phyloP scores from a whole-genome alignment of 1,140 invertebrate species.

The Drosophila suzukii region DNA sequence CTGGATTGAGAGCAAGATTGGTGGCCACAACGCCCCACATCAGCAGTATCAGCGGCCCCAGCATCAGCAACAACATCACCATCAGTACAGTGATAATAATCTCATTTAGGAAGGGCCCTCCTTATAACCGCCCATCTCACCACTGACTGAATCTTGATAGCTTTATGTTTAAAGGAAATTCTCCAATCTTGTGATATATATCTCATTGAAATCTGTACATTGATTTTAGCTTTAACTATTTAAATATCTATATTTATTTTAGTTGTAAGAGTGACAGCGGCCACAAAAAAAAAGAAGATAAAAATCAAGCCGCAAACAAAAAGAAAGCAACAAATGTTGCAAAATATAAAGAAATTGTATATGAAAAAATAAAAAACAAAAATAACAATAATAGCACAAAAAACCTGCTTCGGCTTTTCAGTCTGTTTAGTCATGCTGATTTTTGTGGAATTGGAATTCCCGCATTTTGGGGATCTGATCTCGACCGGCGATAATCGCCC shows the following conservation, averaged over 20 bases:
- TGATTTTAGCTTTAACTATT: slow-evolving; percentile 63
- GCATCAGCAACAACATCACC: slow-evolving; percentile 22
- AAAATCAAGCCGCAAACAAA: slow-evolving; percentile 39
- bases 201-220: slow-evolving; percentile 46
- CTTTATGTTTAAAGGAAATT: slow-evolving; percentile 59
- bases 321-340: slow-evolving; percentile 59
- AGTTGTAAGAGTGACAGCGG: slow-evolving; percentile 50
- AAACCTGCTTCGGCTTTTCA: slow-evolving; percentile 54
- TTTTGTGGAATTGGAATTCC: slow-evolving; percentile 75
- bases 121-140: slow-evolving; percentile 4
- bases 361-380: slow-evolving; percentile 43
- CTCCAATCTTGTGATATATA: slow-evolving; percentile 73
- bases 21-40: slow-evolving; percentile 28
- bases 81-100: slow-evolving; percentile 68
- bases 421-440: slow-evolving; percentile 76
- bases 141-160: slow-evolving; percentile 71
- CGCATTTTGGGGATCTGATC: slow-evolving; percentile 44
- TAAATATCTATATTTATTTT: slow-evolving; percentile 75
- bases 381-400: slow-evolving; percentile 50
- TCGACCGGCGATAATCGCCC: slow-evolving; percentile 52
- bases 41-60: slow-evolving; percentile 12
- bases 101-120: slow-evolving; percentile 44
- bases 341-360: slow-evolving; percentile 59
- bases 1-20: slow-evolving; percentile 80
- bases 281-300: slow-evolving; percentile 15